Evolutionary conservation across 2,888 invertebrate species (phyloP), one percentile per base, ranked within the genome.

Genomic region (Netelia melanura): DNA sequence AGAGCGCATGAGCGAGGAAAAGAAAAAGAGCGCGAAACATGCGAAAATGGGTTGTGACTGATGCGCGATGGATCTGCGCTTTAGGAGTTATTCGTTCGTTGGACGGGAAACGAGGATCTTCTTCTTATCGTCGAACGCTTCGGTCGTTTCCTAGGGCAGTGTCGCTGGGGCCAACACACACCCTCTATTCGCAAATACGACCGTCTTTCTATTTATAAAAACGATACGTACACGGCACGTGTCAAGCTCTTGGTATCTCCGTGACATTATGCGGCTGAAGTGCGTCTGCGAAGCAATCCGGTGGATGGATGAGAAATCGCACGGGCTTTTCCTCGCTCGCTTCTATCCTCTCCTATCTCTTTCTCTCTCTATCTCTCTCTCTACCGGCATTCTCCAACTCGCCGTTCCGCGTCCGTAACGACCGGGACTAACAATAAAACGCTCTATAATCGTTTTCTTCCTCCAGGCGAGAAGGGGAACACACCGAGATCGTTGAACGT

Each of bases 201-300:
- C 91, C 90, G 90, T 88, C 21, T 21, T 67, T 90, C 91, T 92
- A 92, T 92, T 92, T 92, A 91, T 92, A 92, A 84, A 85, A 71
- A 38, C 38, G 5, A 56, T 77, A 64, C 38, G 61, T 30, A 67
- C 25, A 68, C 9, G 58, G 23, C 54, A 25, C 52, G 38, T 72
- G 61, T 48, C 58, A 6, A 48, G 38, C 38, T 38, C 38, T 38
- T 6, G 38, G 38, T 38, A 38, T 52, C 3, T 23, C n/a, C 58
- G 23, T 44, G 62, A 44, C 61, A 6, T 38, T 75, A 10, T 11
- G n/a, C 72, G 58, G 38, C 21, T 44, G 38, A 17, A 56, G 23
- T 54, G 17, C 48, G 64, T 54, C 17, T 23, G 17, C 58, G 9
- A 30, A 14, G 62, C 58, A 48, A 78, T 61, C 38, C 38, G 70